phyloP scores from a whole-genome alignment of 2,797 vertebrate genomes.

The Microchirus variegatus region DNA sequence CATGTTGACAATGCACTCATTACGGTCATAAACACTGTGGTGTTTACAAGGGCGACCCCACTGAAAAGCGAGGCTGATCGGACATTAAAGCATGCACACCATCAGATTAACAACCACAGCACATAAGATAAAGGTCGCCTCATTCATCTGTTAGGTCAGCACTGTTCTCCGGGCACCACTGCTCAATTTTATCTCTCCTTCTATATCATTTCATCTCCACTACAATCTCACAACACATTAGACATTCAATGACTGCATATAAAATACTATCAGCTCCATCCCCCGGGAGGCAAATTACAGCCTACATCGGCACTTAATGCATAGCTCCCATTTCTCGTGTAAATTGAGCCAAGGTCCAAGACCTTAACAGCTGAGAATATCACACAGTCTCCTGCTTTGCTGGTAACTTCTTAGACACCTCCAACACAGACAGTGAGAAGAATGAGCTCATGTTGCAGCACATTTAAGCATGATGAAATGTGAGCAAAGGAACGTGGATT shows the following conservation, averaged over 20 bases:
- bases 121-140: constrained; percentile 57
- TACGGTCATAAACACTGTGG: constrained; percentile 16
- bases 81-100: constrained; percentile 30
- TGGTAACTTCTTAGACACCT: constrained; percentile 44
- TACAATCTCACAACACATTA: constrained; percentile 52
- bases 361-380: constrained; percentile 43
- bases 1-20: constrained; percentile 13
- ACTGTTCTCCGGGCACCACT: constrained; percentile 24
- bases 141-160: constrained; percentile 42
- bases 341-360: constrained; percentile 41
- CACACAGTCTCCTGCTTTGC: constrained; percentile 33
- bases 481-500: constrained; percentile 31
- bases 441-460: constrained; percentile 51
- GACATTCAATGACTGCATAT: constrained; percentile 49
- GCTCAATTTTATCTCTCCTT: constrained; percentile 42
- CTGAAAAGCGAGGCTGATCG: constrained; percentile 19
- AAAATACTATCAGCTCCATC: constrained; percentile 53
- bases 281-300: constrained; percentile 44
- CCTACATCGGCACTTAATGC: constrained; percentile 26
- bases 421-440: constrained; percentile 18
- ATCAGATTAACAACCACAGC: constrained; percentile 37
- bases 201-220: constrained; percentile 44
- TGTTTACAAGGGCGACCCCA: constrained; percentile 20
- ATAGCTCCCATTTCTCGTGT: constrained; percentile 50
- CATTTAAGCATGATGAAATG: constrained; percentile 57